phyloP scores from a whole-genome alignment of 2,888 invertebrate species.

The Ischnus inquisitorius region DNA sequence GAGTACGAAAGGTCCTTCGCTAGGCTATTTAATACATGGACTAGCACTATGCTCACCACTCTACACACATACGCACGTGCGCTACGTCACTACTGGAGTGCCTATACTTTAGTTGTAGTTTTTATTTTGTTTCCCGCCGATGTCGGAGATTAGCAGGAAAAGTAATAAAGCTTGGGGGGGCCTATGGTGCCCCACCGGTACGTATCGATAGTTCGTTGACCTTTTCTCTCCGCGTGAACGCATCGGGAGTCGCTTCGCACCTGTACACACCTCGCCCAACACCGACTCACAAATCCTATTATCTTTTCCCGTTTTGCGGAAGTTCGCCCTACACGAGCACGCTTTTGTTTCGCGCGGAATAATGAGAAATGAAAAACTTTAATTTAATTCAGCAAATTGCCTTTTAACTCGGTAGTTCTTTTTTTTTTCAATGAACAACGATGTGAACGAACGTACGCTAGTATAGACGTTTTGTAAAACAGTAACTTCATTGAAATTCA shows the following conservation, averaged over 20 bases:
- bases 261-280: constrained; percentile 49
- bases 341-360: not conserved
- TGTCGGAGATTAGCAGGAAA: constrained; percentile 49
- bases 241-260: constrained; percentile 50
- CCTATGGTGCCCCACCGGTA: constrained; percentile 38
- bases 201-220: constrained; percentile 64
- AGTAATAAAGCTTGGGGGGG: constrained; percentile 31
- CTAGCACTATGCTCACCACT: not conserved
- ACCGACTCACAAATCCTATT: constrained; percentile 18
- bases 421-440: too few relatives aligned
- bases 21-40: not conserved
- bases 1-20: constrained; percentile 1
- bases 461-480: too few relatives aligned
- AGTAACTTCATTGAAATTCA: too few relatives aligned
- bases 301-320: constrained; percentile 30
- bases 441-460: too few relatives aligned
- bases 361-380: not conserved
- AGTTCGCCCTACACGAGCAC: not conserved
- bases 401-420: too few relatives aligned
- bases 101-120: not conserved
- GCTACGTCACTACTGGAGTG: not conserved
- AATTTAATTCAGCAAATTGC: not conserved
- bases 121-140: constrained; percentile 47
- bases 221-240: constrained; percentile 43
- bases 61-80: not conserved